These are phyloP conservation scores for Allophyes oxyacanthae DNA, from an alignment of 2,888 invertebrate genomes.

Conservation along the genomic window DNA sequence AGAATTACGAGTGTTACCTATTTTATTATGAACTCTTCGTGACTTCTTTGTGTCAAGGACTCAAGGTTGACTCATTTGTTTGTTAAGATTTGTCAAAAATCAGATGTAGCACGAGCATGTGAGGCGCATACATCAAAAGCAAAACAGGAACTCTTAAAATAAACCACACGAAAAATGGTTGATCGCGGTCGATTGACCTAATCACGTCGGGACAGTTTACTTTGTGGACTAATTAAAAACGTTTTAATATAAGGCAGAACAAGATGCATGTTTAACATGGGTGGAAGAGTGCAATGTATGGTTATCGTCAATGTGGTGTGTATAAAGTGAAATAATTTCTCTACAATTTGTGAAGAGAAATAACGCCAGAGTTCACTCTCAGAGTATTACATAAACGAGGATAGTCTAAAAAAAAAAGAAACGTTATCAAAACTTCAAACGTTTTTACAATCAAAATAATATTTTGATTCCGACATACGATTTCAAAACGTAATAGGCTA, in stretches of 20 bases:
- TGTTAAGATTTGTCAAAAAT: conserved; percentile 36
- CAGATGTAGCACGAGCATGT: conserved; percentile 41
- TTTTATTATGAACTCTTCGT: too few species aligned
- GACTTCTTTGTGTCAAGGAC: too few species aligned
- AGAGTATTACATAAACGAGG: conserved; percentile 38
- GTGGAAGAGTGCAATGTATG: conserved; percentile 47
- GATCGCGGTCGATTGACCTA: conserved; percentile 78
- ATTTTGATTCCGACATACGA: conserved; percentile 30
- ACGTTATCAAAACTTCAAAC: conserved; percentile 30
- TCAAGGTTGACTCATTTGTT: too few species aligned
- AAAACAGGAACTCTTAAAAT: conserved; percentile 66
- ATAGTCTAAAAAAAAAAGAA: conserved; percentile 45
- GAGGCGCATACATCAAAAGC: conserved; percentile 56
- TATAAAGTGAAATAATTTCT: conserved; percentile 44
- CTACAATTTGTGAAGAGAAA: conserved; percentile 37
- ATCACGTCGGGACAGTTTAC: conserved; percentile 76
- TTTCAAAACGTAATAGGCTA: conserved; percentile 34
- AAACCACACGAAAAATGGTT: conserved; percentile 74
- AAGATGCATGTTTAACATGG: conserved; percentile 49
- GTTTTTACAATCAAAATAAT: conserved; percentile 43
- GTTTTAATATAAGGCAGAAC: conserved; percentile 39
- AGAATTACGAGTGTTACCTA: too few species aligned
- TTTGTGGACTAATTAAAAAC: conserved; percentile 73
- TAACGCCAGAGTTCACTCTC: too few species aligned
- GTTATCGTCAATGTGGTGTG: conserved; percentile 46